These are phyloP conservation scores for Neogale vison DNA, from an alignment of 2,113 vertebrate species.

Conservation along the genomic window DNA sequence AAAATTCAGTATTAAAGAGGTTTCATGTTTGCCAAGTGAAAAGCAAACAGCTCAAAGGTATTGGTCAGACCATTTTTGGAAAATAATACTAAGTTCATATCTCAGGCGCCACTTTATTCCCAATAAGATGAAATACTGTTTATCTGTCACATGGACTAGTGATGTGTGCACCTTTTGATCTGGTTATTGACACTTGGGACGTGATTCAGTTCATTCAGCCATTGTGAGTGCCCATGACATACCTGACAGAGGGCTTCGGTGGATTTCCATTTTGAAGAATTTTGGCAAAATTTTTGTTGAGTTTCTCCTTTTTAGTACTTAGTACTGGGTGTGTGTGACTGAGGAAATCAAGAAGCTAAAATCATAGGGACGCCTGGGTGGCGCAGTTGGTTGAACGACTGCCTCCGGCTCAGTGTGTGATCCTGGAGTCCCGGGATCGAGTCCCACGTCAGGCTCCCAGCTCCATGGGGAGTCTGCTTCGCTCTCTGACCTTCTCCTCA, in stretches of 20 bases:
- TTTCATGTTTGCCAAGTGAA: conserved; percentile 31
- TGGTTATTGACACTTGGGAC: background rate
- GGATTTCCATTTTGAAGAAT: background rate
- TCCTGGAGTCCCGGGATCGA: no score
- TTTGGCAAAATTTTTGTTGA: background rate
- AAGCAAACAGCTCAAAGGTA: conserved; percentile 31
- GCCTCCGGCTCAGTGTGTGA: no score
- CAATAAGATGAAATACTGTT: background rate
- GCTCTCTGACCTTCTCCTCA: no score
- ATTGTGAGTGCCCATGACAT: background rate
- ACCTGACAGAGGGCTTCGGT: background rate
- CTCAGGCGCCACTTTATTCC: background rate
- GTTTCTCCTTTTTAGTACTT: conserved; percentile 50
- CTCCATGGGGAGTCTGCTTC: no score
- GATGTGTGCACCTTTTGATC: background rate
- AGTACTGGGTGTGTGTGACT: background rate
- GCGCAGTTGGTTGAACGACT: no score
- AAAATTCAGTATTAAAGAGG: conserved; percentile 42
- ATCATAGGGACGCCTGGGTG: no score
- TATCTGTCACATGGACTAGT: background rate
- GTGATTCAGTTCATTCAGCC: background rate
- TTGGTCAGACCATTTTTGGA: background rate
- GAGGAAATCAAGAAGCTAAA: conserved; percentile 6
- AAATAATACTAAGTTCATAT: background rate
- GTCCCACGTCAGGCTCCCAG: no score